Evolutionary conservation across 2,113 vertebrate genomes (phyloP), one percentile per base, ranked within the genome.

Genomic region (Lamprologus sp.): DNA sequence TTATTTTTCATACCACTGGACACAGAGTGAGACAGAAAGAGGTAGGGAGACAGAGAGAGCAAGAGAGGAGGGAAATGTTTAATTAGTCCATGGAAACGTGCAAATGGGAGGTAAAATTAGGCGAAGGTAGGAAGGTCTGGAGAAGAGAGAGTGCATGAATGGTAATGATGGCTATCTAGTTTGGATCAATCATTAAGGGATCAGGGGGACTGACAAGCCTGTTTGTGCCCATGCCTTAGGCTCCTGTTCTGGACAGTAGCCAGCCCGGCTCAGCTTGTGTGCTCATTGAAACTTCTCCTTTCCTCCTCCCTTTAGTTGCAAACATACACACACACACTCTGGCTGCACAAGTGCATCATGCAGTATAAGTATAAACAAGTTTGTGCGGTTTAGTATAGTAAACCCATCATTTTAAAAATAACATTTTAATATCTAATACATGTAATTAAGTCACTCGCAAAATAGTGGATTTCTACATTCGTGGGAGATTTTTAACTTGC

Each of bases 21-120:
- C 82, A 83, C 26, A 9, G 70, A 81, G 79, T 58, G 77, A 85
- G 63, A 81, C n/a, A 87, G 65, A 54, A 26, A 40, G 82, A 42
- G 13, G 9, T 6, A 51, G 2, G 33, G 56, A 88, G 49, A 80
- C 4, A 53, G 55, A 28, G 68, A 75, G 73, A 77, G 73, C 23
- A 88, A 80, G 81, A 79, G 86, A 83, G 47, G 79, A 45, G 51
- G 75, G 84, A 86, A 85, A 88, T 88, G 93, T 96, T 95, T 94
- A 95, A 96, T 96, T 94, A 96, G 91, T 93, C 81, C 86, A 90
- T 88, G 88, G 87, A 91, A 95, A 91, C 90, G 95, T 94, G 92
- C 91, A 93, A 95, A 94, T 94, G 82, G 88, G 90, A 95, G 93
- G 92, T 94, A 94, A 94, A 96, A 95, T 95, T 92, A 96, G 92